phyloP scores from a whole-genome alignment of 2,888 invertebrate species.

The Pegoplata infirma region DNA sequence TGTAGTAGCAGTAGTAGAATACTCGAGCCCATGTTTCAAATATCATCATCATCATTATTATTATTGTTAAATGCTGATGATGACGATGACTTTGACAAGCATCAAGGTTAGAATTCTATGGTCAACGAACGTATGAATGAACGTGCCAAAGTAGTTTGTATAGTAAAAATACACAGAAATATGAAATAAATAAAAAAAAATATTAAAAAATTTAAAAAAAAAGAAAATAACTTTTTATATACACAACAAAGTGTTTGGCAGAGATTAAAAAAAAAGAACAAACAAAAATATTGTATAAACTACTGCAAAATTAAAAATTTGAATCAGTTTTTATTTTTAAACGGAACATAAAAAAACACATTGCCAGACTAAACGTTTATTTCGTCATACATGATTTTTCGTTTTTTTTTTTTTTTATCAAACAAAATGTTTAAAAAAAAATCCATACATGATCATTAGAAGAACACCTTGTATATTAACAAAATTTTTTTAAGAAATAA shows the following conservation, averaged over 20 bases:
- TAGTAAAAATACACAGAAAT: no score
- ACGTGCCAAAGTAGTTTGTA: constrained; percentile 27
- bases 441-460: not conserved
- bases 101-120: constrained; percentile 63
- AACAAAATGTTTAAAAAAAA: not conserved
- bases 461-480: not conserved
- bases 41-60: not conserved
- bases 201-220: no score
- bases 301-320: not conserved
- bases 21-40: not conserved
- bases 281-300: not conserved
- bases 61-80: constrained; percentile 6
- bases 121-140: constrained; percentile 59
- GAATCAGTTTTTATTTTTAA: not conserved
- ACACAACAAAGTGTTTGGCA: not conserved
- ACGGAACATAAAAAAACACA: no score
- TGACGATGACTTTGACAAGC: constrained; percentile 60
- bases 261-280: not conserved
- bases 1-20: not conserved
- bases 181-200: no score
- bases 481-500: no score
- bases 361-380: no score
- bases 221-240: not conserved
- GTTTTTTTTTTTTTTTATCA: no score
- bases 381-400: not conserved